Percentiles rank a stretch among this genome's conserved stretches.
Evolutionary conservation across 23 tunicate species (phyloP).

Genomic region (Corella eumyota): DNA sequence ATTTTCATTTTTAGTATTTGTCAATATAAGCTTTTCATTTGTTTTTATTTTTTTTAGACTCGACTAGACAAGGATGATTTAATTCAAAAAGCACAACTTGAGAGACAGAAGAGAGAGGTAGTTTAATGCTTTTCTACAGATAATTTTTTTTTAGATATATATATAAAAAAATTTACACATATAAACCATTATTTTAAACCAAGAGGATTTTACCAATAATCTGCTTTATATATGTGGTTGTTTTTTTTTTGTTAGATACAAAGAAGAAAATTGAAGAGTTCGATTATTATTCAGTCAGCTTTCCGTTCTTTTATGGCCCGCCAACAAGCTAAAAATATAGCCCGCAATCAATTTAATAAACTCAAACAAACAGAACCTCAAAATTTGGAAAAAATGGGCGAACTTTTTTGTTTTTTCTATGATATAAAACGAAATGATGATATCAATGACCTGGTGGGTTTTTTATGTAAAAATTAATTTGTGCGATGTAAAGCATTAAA

Average conservation of each 20-base stretch:
- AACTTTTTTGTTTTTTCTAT: slow-evolving; percentile 35
- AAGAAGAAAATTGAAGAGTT: slow-evolving; percentile 25
- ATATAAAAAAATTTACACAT: too few relatives aligned
- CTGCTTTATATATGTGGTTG: background rate
- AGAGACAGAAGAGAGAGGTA: slow-evolving; percentile 72
- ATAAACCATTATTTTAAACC: too few relatives aligned
- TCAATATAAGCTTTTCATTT: background rate
- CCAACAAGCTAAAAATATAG: slow-evolving; percentile 16
- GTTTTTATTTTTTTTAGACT: background rate
- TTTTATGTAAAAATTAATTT: background rate
- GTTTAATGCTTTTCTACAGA: background rate
- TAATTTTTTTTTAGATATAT: background rate
- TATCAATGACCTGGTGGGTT: slow-evolving; percentile 33
- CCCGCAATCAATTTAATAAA: slow-evolving; percentile 29
- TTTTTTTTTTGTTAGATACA: slow-evolving; percentile 7
- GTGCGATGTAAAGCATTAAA: too few relatives aligned
- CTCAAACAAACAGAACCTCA: background rate
- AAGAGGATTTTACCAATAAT: background rate
- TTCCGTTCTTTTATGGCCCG: slow-evolving; percentile 56
- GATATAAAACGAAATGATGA: slow-evolving; percentile 9
- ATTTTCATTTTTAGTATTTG: too few relatives aligned
- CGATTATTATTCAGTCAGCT: slow-evolving; percentile 44
- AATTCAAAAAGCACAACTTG: slow-evolving; percentile 26
- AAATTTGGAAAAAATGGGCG: background rate
- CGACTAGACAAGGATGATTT: background rate